phyloP scores from a whole-genome alignment of 2,797 vertebrate species.

The Erpetoichthys calabaricus region DNA sequence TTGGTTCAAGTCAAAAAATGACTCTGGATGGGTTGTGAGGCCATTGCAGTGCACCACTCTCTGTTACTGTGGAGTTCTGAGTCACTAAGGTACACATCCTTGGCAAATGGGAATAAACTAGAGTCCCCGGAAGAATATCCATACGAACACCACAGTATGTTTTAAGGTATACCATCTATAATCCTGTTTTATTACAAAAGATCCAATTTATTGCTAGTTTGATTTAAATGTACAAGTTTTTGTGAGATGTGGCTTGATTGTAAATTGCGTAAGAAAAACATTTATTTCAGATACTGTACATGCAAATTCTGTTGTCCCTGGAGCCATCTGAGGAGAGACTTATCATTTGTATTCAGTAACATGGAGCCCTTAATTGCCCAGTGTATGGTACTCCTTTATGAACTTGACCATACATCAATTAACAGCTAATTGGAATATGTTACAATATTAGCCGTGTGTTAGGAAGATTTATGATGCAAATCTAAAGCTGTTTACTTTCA shows the following conservation, averaged over 20 bases:
- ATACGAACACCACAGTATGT: too few species aligned
- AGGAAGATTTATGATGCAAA: slow-evolving; percentile 2
- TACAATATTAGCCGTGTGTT: slow-evolving; percentile 1
- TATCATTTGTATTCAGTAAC: not conserved
- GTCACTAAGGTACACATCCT: too few species aligned
- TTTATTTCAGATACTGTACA: slow-evolving; percentile 4
- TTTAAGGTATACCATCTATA: too few species aligned
- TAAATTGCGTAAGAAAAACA: slow-evolving; percentile 11
- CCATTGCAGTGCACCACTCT: too few species aligned
- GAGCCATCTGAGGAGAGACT: slow-evolving; percentile 11
- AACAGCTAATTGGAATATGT: slow-evolving; percentile 4
- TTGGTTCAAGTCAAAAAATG: too few species aligned
- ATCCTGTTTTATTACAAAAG: too few species aligned
- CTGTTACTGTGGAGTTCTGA: too few species aligned
- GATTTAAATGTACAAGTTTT: slow-evolving; percentile 13
- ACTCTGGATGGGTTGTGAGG: too few species aligned
- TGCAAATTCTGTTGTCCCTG: slow-evolving; percentile 10
- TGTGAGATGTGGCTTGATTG: slow-evolving; percentile 13
- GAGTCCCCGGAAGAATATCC: too few species aligned
- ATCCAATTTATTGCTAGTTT: not conserved
- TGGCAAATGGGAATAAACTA: too few species aligned
- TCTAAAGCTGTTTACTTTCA: not conserved
- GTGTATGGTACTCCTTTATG: not conserved
- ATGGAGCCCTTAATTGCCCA: not conserved
- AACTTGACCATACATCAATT: slow-evolving; percentile 3